phyloP scores from a whole-genome alignment of 2,797 vertebrate species.

The Aplochiton taeniatus region DNA sequence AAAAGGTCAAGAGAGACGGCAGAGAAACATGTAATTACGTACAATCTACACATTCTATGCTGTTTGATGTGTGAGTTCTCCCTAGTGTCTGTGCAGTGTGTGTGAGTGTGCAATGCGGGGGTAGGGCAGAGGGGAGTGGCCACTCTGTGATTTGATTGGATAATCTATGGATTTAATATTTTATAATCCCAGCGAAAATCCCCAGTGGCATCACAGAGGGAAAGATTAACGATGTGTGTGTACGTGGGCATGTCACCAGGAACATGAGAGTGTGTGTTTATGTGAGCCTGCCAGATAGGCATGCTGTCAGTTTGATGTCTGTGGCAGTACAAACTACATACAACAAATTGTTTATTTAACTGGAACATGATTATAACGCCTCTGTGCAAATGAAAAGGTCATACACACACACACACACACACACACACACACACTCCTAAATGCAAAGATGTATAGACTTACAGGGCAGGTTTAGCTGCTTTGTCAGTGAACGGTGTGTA shows the following conservation, averaged over 20 bases:
- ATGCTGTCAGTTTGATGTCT: constrained; percentile 1
- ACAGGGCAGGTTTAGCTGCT: constrained; percentile 46
- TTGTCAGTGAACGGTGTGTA: constrained; percentile 55
- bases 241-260: constrained; percentile 52
- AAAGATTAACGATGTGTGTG: constrained; percentile 64
- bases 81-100: too few species aligned
- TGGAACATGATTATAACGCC: constrained; percentile 22
- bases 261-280: constrained; percentile 9
- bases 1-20: too few species aligned
- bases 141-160: constrained; percentile 75
- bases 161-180: constrained; percentile 83
- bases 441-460: constrained; percentile 29
- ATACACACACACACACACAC: constrained; percentile 20
- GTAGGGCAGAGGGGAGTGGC: constrained; percentile 46
- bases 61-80: too few species aligned
- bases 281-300: neutral
- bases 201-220: constrained; percentile 52
- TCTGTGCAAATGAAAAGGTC: too few species aligned
- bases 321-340: neutral
- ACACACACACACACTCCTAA: constrained; percentile 25
- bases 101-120: neutral
- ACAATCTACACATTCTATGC: too few species aligned
- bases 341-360: constrained; percentile 37
- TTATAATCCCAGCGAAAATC: constrained; percentile 74
- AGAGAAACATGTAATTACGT: too few species aligned